phyloP scores from a whole-genome alignment of 2,797 vertebrate species.

The Lagocephalus sceleratus region DNA sequence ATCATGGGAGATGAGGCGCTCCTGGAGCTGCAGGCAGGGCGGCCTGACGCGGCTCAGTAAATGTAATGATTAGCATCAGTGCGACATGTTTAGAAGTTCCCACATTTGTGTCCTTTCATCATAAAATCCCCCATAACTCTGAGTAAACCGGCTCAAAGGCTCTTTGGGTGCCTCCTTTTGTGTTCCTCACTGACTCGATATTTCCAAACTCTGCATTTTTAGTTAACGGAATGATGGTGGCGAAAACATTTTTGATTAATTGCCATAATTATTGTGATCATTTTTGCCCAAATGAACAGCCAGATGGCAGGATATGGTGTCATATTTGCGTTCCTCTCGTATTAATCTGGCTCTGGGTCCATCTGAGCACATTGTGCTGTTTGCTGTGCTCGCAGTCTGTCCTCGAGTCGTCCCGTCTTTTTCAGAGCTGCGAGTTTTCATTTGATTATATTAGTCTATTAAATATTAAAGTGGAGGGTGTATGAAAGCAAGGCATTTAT shows the following conservation, averaged over 20 bases:
- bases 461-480: conserved; percentile 79
- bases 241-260: conserved; percentile 80
- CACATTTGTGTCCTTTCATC: conserved; percentile 32
- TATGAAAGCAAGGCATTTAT: conserved; percentile 80
- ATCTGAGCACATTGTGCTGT: conserved; percentile 71
- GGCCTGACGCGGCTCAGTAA: conserved; percentile 37
- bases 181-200: conserved; percentile 23
- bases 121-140: conserved; percentile 8
- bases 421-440: conserved; percentile 50
- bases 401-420: conserved; percentile 62
- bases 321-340: conserved; percentile 73
- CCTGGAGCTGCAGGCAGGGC: conserved; percentile 37
- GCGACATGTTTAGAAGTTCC: conserved; percentile 28
- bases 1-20: conserved; percentile 41
- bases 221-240: conserved; percentile 71
- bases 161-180: conserved; percentile 1
- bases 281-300: conserved; percentile 78
- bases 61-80: conserved; percentile 41
- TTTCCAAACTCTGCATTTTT: conserved; percentile 59
- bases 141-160: conserved; percentile 12
- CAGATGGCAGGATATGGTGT: conserved; percentile 79
- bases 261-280: conserved; percentile 78
- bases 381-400: conserved; percentile 70
- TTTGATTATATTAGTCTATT: conserved; percentile 79
- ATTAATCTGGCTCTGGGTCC: conserved; percentile 75